phyloP scores from a whole-genome alignment of 1,140 invertebrate genomes.

The Nasonia longicornis region DNA sequence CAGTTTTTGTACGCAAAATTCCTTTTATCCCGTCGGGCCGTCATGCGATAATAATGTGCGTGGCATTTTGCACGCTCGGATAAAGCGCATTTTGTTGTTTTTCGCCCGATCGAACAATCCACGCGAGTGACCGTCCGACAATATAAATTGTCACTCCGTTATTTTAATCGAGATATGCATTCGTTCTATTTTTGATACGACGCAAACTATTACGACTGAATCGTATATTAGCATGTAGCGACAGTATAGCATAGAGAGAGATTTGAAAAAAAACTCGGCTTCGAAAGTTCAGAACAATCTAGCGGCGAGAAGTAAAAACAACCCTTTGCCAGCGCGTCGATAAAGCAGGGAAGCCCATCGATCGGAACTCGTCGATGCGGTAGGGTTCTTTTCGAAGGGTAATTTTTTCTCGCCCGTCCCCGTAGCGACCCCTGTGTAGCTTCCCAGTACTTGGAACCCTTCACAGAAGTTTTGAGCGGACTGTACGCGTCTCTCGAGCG shows the following conservation, averaged over 20 bases:
- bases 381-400: constrained; percentile 62
- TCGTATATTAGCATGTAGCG: too few relatives aligned
- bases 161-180: too few relatives aligned
- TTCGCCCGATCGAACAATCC: neutral
- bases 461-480: neutral
- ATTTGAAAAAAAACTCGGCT: neutral
- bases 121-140: too few relatives aligned
- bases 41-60: neutral
- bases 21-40: neutral
- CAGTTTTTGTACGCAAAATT: neutral
- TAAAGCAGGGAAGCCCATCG: constrained; percentile 59
- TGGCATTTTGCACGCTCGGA: neutral
- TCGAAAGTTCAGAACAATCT: constrained; percentile 60
- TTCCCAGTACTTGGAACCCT: neutral
- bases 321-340: constrained; percentile 55
- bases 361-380: constrained; percentile 57
- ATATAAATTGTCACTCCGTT: too few relatives aligned
- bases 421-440: constrained; percentile 36
- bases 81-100: neutral
- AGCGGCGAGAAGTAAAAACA: constrained; percentile 54
- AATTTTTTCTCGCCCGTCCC: constrained; percentile 54
- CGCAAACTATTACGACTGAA: too few relatives aligned
- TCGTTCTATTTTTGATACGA: too few relatives aligned
- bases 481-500: neutral
- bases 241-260: too few relatives aligned